These are phyloP conservation scores for Melipona bicolor DNA, from an alignment of 2,888 invertebrate genomes.

Conservation along the genomic window DNA sequence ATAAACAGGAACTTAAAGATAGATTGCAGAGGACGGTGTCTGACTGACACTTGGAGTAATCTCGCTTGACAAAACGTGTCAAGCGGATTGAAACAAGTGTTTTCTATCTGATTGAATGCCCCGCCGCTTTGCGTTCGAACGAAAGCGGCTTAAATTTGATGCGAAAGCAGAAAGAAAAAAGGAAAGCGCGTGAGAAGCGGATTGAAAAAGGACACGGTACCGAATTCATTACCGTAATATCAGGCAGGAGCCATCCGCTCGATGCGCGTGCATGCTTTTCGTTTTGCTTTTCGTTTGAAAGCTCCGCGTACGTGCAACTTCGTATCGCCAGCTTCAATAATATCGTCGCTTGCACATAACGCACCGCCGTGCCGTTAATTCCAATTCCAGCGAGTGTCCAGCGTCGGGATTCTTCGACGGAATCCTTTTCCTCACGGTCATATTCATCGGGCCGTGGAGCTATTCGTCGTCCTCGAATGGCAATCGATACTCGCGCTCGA, in stretches of 20 bases:
- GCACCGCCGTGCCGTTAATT: background rate
- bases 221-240: background rate
- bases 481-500: slow-evolving; percentile 30
- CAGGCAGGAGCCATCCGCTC: background rate
- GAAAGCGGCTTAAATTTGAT: background rate
- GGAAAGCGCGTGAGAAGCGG: too few species aligned
- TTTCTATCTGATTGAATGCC: background rate
- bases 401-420: background rate
- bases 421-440: background rate
- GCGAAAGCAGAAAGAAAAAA: too few species aligned
- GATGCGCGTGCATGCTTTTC: background rate
- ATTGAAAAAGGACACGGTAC: background rate
- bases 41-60: background rate
- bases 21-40: background rate
- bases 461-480: slow-evolving; percentile 14
- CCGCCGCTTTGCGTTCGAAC: background rate
- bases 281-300: background rate
- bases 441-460: background rate
- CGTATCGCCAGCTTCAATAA: background rate
- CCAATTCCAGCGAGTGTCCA: background rate
- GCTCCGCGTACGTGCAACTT: background rate
- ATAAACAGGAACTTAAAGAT: background rate
- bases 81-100: slow-evolving; percentile 1
- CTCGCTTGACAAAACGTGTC: background rate
- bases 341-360: background rate